These are phyloP conservation scores for Pseudotriccus pelzelni DNA, from an alignment of 2,797 vertebrate species.

Conservation along the genomic window DNA sequence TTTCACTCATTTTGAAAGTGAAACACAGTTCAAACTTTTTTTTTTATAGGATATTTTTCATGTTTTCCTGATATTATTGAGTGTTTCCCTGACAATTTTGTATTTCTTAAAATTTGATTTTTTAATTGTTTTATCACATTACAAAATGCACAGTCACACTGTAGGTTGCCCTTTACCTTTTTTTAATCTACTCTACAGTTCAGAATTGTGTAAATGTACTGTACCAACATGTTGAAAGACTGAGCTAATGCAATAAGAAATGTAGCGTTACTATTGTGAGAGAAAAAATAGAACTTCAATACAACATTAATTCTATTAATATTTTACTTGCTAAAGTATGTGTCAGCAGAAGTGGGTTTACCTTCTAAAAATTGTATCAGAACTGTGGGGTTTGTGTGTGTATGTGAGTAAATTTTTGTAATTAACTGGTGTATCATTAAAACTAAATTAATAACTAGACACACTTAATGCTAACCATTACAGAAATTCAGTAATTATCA, in stretches of 20 bases:
- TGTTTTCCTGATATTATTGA: not conserved
- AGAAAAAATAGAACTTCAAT: not conserved
- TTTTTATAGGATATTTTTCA: not conserved
- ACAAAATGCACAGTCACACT: not conserved
- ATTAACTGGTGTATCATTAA: constrained; percentile 8
- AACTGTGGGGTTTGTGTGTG: not conserved
- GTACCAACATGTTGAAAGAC: not conserved
- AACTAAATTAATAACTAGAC: constrained; percentile 3
- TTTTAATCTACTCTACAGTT: not conserved
- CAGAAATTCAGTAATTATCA: constrained; percentile 26
- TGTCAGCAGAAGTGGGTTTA: not conserved
- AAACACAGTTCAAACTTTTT: not conserved
- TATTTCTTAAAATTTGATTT: not conserved
- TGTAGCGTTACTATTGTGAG: not conserved
- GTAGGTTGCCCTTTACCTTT: not conserved
- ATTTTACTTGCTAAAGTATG: not conserved
- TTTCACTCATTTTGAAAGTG: not conserved
- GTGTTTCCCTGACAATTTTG: not conserved
- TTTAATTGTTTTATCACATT: not conserved
- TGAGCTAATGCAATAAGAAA: not conserved
- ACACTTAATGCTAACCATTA: not conserved
- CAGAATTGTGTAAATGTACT: not conserved
- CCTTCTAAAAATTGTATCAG: not conserved
- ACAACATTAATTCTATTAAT: not conserved
- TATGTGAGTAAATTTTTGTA: not conserved